Percentiles rank a stretch among this genome's conserved stretches.
phyloP scores from a whole-genome alignment of 2,113 vertebrate genomes.

The Caracal caracal region DNA sequence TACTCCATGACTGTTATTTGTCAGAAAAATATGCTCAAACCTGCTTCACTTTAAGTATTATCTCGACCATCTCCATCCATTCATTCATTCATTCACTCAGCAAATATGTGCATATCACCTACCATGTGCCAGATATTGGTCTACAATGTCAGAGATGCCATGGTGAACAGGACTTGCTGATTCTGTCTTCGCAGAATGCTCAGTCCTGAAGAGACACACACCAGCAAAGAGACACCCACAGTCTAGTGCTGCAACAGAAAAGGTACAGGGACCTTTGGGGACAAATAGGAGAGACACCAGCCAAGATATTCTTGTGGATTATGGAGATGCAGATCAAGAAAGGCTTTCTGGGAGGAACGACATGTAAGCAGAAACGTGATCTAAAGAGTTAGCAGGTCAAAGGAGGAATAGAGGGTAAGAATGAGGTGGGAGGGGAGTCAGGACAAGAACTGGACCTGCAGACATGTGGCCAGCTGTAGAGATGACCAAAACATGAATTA shows the following conservation, averaged over 20 bases:
- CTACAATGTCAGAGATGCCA: rapidly evolving
- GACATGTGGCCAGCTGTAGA: background rate
- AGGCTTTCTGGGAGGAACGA: background rate
- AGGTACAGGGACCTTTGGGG: rapidly evolving
- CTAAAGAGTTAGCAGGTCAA: background rate
- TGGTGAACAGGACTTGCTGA: background rate
- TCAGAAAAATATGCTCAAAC: background rate
- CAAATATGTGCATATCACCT: background rate
- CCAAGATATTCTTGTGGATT: background rate
- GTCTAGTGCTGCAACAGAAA: background rate
- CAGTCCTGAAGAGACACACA: background rate
- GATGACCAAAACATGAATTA: background rate
- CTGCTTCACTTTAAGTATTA: background rate
- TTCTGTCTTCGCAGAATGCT: background rate
- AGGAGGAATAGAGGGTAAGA: background rate
- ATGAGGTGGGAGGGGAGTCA: background rate
- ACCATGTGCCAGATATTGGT: background rate
- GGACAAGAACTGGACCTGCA: background rate
- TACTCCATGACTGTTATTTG: background rate
- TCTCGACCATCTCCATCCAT: background rate
- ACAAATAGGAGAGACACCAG: background rate
- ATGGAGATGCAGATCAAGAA: background rate
- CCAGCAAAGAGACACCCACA: background rate
- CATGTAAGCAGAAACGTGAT: background rate
- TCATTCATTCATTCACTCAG: background rate